phyloP scores from a whole-genome alignment of 2,113 vertebrate species.

The Xiphophorus maculatus region DNA sequence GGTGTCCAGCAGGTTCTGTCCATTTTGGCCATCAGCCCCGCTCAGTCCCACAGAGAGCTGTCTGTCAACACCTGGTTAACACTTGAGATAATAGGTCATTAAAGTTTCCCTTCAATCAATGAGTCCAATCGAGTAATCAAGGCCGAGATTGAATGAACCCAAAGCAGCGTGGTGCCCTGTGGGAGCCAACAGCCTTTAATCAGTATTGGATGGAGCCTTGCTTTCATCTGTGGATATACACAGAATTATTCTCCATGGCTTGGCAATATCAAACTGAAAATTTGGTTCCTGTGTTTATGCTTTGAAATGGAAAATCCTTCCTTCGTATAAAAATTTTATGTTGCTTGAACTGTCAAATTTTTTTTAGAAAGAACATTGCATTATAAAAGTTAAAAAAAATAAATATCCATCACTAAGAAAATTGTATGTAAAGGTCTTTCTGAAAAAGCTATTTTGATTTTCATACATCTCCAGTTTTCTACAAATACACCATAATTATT shows the following conservation, averaged over 20 bases:
- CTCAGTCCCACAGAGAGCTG: conserved; percentile 58
- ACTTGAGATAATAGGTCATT: conserved; percentile 81
- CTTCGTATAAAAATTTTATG: conserved; percentile 1
- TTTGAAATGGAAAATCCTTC: conserved; percentile 21
- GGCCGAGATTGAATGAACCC: conserved; percentile 69
- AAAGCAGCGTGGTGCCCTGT: conserved; percentile 58
- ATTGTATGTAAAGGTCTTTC: neutral
- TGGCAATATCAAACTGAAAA: conserved; percentile 11
- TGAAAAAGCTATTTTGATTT: neutral
- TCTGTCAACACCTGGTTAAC: conserved; percentile 79
- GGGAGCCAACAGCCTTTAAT: conserved; percentile 65
- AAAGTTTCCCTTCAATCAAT: conserved; percentile 78
- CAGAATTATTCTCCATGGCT: conserved; percentile 38
- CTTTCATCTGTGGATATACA: conserved; percentile 54
- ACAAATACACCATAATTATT: neutral
- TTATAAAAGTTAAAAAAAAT: neutral
- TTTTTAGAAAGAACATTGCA: neutral
- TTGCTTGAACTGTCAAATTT: neutral
- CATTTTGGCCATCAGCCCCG: conserved; percentile 45
- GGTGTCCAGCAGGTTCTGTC: conserved; percentile 43
- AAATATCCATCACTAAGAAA: neutral
- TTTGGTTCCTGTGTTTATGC: conserved; percentile 4
- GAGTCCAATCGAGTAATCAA: conserved; percentile 77
- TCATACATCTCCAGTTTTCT: neutral
- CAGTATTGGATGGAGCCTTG: conserved; percentile 55